phyloP scores from a whole-genome alignment of 30 jellyfish, hydroid and myxozoan genomes.

The Cassiopea andromeda region DNA sequence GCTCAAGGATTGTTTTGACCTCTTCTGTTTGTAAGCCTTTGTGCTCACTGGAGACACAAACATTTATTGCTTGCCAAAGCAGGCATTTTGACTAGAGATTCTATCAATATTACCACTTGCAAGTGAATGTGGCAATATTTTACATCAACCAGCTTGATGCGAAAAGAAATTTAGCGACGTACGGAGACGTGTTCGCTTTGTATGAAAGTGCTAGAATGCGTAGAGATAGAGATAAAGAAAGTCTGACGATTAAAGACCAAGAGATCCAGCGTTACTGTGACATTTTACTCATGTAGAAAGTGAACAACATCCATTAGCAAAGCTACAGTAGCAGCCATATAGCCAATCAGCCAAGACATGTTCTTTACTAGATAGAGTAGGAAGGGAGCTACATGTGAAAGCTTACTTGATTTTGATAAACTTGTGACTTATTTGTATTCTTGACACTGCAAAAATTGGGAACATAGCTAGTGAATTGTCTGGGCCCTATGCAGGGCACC shows the following conservation, averaged over 20 bases:
- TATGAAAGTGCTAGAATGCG: not conserved
- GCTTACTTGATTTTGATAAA: not conserved
- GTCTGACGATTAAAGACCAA: no score
- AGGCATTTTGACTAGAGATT: not conserved
- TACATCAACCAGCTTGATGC: not conserved
- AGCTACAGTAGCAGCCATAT: no score
- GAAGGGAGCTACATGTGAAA: no score
- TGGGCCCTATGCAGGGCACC: slow-evolving; percentile 76
- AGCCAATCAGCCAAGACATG: no score
- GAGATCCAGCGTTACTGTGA: not conserved
- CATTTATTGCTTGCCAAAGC: not conserved
- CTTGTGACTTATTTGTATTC: not conserved
- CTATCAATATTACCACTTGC: not conserved
- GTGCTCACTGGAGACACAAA: not conserved
- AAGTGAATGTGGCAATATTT: not conserved
- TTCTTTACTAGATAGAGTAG: no score
- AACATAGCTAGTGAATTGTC: slow-evolving; percentile 54
- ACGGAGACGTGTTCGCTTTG: not conserved
- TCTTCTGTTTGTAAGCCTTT: not conserved
- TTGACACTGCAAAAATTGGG: slow-evolving; percentile 51
- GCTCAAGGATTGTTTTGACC: not conserved
- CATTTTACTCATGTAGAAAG: not conserved
- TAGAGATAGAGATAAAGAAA: not conserved
- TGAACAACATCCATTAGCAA: not conserved
- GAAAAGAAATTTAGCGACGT: not conserved